These are phyloP conservation scores for Bombylius major DNA, from an alignment of 2,888 invertebrate genomes.

Conservation along the genomic window DNA sequence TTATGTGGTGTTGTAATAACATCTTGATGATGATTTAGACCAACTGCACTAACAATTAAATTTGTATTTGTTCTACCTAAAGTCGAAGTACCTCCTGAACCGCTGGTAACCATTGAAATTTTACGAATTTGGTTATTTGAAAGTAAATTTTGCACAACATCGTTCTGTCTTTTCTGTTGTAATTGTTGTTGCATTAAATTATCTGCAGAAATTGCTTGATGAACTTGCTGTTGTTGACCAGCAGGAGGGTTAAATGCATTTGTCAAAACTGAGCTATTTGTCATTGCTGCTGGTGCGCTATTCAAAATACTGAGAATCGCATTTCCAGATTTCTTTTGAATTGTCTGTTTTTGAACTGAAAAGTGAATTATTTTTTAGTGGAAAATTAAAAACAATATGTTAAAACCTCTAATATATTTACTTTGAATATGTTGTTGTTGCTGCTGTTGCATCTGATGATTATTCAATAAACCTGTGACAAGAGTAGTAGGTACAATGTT, in stretches of 20 bases:
- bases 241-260: slow-evolving; percentile 32
- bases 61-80: slow-evolving; percentile 23
- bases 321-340: slow-evolving; percentile 32
- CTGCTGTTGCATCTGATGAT: slow-evolving; percentile 68
- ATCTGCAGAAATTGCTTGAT: slow-evolving; percentile 23
- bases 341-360: slow-evolving; percentile 9
- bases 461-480: slow-evolving; percentile 69
- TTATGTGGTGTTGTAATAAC: slow-evolving; percentile 19
- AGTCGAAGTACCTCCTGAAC: slow-evolving; percentile 21
- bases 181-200: slow-evolving; percentile 16
- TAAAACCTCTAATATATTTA: not conserved
- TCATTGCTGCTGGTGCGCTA: slow-evolving; percentile 63
- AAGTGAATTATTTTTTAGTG: not conserved
- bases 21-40: slow-evolving; percentile 18
- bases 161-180: slow-evolving; percentile 27
- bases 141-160: slow-evolving; percentile 31
- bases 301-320: slow-evolving; percentile 66
- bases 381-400: not conserved
- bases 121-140: slow-evolving; percentile 28
- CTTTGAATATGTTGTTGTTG: slow-evolving; percentile 34
- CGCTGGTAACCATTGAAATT: slow-evolving; percentile 25
- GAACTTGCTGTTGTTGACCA: slow-evolving; percentile 13
- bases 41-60: slow-evolving; percentile 25
- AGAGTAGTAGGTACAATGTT: slow-evolving; percentile 37
- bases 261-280: slow-evolving; percentile 44